phyloP scores from a whole-genome alignment of 2,797 vertebrate genomes.

The Monodelphis domestica region DNA sequence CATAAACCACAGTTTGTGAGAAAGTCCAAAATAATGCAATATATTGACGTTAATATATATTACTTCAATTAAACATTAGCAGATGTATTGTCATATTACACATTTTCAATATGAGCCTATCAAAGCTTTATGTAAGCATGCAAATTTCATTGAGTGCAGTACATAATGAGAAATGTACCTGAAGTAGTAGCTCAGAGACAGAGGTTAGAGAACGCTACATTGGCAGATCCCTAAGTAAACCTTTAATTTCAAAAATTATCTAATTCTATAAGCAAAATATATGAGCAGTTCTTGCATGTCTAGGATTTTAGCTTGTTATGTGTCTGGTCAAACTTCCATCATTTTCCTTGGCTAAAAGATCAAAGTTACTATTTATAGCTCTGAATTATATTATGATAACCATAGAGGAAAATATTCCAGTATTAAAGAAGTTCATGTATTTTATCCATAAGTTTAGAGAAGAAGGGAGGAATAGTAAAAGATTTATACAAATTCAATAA shows the following conservation, averaged over 20 bases:
- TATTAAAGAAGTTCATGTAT: background rate
- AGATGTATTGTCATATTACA: background rate
- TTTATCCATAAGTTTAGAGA: background rate
- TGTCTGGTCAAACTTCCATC: background rate
- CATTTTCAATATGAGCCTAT: background rate
- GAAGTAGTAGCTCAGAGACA: background rate
- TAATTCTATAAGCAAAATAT: background rate
- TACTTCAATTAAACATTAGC: background rate
- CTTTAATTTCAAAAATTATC: background rate
- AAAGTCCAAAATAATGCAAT: background rate
- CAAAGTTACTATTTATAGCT: background rate
- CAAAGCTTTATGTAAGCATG: background rate
- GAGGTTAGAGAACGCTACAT: background rate
- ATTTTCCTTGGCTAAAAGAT: background rate
- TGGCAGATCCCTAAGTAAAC: background rate
- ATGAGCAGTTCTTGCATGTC: background rate
- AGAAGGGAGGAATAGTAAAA: background rate
- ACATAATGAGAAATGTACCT: background rate
- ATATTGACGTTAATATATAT: background rate
- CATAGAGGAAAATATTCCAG: background rate
- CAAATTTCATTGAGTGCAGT: background rate
- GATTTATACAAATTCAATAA: background rate
- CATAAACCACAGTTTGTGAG: background rate
- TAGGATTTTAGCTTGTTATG: background rate
- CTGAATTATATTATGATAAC: background rate